A percentile compares a stretch with the other conserved stretches of the same genome.
Conservation (phyloP, 2,113 vertebrate species). For the Eretmochelys imbricata region DNA sequence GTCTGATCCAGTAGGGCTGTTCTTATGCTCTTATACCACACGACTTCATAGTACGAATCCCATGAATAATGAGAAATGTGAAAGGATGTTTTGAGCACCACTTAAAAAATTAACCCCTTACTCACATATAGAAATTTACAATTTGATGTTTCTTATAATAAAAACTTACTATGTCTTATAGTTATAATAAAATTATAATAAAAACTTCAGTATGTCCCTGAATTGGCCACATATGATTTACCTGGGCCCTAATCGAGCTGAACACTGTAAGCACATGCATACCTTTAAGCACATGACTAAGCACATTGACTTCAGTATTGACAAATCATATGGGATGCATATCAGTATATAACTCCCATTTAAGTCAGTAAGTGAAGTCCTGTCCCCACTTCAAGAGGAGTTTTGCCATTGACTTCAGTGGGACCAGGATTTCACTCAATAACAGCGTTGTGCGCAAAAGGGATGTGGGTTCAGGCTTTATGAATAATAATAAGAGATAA, state of each 20-base stretch:
- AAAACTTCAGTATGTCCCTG: not conserved
- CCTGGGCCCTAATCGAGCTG: fast-evolving
- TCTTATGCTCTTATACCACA: too few species aligned
- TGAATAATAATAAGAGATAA: not conserved
- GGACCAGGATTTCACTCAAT: not conserved
- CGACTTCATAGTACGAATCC: not conserved
- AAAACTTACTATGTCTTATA: not conserved
- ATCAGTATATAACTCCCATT: not conserved
- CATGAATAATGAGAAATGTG: not conserved
- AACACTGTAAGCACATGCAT: fast-evolving
- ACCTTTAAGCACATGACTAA: not conserved
- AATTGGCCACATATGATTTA: not conserved
- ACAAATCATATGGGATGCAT: not conserved
- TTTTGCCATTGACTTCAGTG: not conserved
- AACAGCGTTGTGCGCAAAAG: not conserved
- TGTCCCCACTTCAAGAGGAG: not conserved
- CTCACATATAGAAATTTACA: not conserved
- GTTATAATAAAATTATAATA: not conserved
- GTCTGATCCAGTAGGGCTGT: too few species aligned
- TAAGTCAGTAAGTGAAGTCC: not conserved
- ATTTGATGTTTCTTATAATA: not conserved
- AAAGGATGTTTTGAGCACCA: not conserved
- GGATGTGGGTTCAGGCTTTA: not conserved
- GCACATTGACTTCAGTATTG: not conserved
- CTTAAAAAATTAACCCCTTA: not conserved